Base-by-base conservation (phyloP, 1,140 invertebrate species). In the Bombus sylvicola region DNA sequence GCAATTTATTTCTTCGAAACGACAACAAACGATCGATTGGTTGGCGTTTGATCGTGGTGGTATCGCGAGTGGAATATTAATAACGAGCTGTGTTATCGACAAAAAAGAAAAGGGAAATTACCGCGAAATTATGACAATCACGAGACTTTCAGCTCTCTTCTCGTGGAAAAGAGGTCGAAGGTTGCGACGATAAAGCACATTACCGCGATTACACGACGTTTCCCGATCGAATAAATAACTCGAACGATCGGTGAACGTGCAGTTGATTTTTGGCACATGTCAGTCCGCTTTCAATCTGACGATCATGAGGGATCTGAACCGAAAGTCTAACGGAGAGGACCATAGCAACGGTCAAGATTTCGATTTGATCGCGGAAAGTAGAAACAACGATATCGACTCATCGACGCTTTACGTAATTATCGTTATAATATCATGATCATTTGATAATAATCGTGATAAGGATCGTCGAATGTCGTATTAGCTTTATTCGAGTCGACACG, bases 271-370 rank as follows among this genome's bases (percentile, higher is more conserved):
- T 64, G 57, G 5, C 34, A 28, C 41, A 68, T 43, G 28, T 53
- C 18, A 3, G 28, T n/a, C 15, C 43, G 13, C 25, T 5, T 43
- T 18, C 25, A 31, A n/a, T 37, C 15, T 28, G 28, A 64, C 12
- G 39, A 72, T 18, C 22, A 90, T 88, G 88, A 81, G 57, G 37
- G 87, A 90, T 18, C 13, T 81, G 43, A 89, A 87, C 22, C 80
- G 82, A 68, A 90, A 90, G 43, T 13, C 47, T 15, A 84, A 41
- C 59, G 62, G 71, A 0, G 41, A 41, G 53, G 66, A 59, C 18
- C 22, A 12, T 1, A 13, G 8, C 34, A 53, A 75, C 28, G 59
- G 77, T 8, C 22, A 28, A 15, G 22, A 28, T n/a, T 13, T 37
- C 79, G 79, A 76, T 41, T 18, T 53, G 64, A 74, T 76, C 62